Base-by-base conservation (phyloP, 2,888 invertebrate species). In the Tipula unca region DNA sequence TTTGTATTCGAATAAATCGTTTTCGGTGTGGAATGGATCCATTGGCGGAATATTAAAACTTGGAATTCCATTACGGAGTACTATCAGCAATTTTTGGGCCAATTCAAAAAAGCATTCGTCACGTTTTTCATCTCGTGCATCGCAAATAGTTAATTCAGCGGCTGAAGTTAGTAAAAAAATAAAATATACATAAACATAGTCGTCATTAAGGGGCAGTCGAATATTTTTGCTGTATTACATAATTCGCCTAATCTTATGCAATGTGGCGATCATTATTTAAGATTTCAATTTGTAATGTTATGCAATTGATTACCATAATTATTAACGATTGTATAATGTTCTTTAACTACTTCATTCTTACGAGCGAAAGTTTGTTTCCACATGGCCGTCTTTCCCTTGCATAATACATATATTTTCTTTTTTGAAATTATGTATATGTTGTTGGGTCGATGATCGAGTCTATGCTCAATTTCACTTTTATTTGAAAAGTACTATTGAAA, bases 91-190 rank as follows among this genome's bases (percentile, higher is more conserved):
- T 14, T 90, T 88, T 88, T 93, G 92, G 2, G 94, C 90, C 1
- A 92, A 92, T 14, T 92, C 92, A 86, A 91, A 90, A 35, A 94
- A 89, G 87, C 94, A 94, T 85, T 93, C 92, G 88, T 93, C 93
- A 13, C 93, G 90, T 83, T 94, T 92, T n/a, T 91, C 90, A 85
- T 93, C 92, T 87, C 92, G 91, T 87, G 93, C 91, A 85, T 91
- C 90, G 88, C 94, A 94, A 6, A 69, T 10, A 25, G 69, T 25
- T 69, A 69, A 69, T 69, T 69, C 69, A 69, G 69, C 69, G 25
- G 69, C 69, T 69, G 10, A 8, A 69, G 17, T 5, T 1, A 2
- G 17, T 4, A 4, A 20, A 48, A 20, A 48, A 48, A 6, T 17
- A 1, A 54, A 4, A 54, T 54, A 54, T 8, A 42, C 13, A 39